Base-by-base conservation (phyloP, 2,888 invertebrate species). In the Mythimna ferrago region DNA sequence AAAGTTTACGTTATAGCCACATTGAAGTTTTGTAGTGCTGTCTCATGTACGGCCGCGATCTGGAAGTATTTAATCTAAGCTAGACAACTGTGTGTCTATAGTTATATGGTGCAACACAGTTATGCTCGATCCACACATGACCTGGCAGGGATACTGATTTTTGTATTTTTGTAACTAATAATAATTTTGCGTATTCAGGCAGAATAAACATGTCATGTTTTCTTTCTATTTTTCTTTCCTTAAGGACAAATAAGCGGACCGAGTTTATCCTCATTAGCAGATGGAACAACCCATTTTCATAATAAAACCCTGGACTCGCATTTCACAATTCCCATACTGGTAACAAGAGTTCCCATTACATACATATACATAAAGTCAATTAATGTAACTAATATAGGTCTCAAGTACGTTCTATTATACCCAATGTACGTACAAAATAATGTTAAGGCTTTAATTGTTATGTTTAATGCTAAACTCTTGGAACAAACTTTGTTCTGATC, bases 371-470 rank as follows among this genome's bases (percentile, higher is more conserved):
- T 14, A 26, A 51, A 69, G 44, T 5, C 5, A 53, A 70, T 32
- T 32, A 32, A 53, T 60, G 21, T 26, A 35, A 7, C 21, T 71
- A 73, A 57, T 63, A 72, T 1, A 32, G 16, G 14, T n/a, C 26
- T 32, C 38, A n/a, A 67, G 21, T 51, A 26, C 35, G 56, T 71
- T 53, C 44, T 62, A 65, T 71, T 53, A 71, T 51, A 7, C n/a
- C 44, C 19, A 10, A 48, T 63, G 35, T 57, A 19, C 21, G 16
- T 32, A 53, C 35, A 62, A 67, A 67, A 65, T 38, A 66, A 58
- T 66, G 62, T 63, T 21, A 51, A 63, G 21, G 53, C 56, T 65
- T 51, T 65, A 65, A 76, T 78, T 64, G 64, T 73, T 35, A 67
- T 67, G 66, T 64, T 61, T 61, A 48, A 61, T 61, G 44, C 10